phyloP scores from a whole-genome alignment of 2,888 invertebrate genomes.

The Carabus problematicus region DNA sequence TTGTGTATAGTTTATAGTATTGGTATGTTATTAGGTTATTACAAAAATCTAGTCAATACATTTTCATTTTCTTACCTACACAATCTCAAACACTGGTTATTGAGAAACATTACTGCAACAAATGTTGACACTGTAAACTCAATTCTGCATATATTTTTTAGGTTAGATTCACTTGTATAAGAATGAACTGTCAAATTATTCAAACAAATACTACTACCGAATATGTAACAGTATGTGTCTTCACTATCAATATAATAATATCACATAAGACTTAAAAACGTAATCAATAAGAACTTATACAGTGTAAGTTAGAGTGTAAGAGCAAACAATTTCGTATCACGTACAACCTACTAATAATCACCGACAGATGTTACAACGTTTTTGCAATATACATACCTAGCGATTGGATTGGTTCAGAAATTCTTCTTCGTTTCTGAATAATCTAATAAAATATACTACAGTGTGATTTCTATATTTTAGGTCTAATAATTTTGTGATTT shows the following conservation, averaged over 20 bases:
- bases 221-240: conserved; percentile 30
- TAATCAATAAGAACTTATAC: background rate
- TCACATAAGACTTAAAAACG: conserved; percentile 28
- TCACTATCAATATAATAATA: conserved; percentile 31
- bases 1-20: no score
- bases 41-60: no score
- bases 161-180: no score
- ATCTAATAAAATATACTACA: conserved; percentile 20
- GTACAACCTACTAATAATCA: conserved; percentile 19
- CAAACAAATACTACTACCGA: no score
- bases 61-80: no score
- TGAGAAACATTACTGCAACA: no score
- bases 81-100: no score
- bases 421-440: background rate
- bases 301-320: conserved; percentile 25
- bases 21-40: no score
- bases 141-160: no score
- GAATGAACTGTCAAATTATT: conserved; percentile 10
- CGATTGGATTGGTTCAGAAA: no score
- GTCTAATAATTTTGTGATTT: conserved; percentile 33
- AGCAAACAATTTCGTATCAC: conserved; percentile 9
- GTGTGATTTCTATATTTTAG: conserved; percentile 35
- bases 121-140: no score
- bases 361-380: background rate
- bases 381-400: no score